Conservation (phyloP, 2,797 vertebrate genomes). For the Sebastes diploproa region DNA sequence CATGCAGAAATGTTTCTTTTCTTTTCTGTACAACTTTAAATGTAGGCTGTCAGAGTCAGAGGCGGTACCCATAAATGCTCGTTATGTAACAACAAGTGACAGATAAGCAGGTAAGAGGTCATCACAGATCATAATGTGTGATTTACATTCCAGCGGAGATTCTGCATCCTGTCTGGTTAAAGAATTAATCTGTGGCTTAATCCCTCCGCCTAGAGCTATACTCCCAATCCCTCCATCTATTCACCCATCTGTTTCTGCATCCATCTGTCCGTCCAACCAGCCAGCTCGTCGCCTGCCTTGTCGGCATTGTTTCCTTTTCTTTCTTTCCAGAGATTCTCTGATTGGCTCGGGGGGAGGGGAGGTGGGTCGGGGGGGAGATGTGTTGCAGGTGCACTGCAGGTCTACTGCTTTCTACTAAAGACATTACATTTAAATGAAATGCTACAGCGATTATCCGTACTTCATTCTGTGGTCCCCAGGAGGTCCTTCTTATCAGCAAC, state of each 20-base stretch:
- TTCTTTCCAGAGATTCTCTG: not conserved
- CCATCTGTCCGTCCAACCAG: conserved; percentile 50
- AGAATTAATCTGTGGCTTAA: conserved; percentile 69
- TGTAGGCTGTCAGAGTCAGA: not conserved
- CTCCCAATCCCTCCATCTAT: conserved; percentile 56
- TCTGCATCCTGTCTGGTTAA: conserved; percentile 46
- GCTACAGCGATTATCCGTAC: not conserved
- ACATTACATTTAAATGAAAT: conserved; percentile 6
- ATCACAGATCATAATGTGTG: conserved; percentile 35
- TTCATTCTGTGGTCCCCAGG: not conserved
- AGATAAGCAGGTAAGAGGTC: conserved; percentile 42
- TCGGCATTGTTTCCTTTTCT: not conserved
- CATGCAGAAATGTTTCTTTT: not conserved
- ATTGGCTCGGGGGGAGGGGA: not conserved
- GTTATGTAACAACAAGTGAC: not conserved
- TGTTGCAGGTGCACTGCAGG: not conserved
- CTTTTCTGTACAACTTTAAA: not conserved
- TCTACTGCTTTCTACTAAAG: not conserved
- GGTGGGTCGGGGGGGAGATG: not conserved
- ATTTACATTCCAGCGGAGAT: conserved; percentile 30
- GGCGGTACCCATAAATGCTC: not conserved
- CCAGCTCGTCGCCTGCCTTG: not conserved
- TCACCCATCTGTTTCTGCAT: conserved; percentile 46
- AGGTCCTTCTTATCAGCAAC: not conserved
- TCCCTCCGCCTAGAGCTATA: conserved; percentile 36